phyloP scores from a whole-genome alignment of 1,140 invertebrate species.

The Octopus bimaculoides region DNA sequence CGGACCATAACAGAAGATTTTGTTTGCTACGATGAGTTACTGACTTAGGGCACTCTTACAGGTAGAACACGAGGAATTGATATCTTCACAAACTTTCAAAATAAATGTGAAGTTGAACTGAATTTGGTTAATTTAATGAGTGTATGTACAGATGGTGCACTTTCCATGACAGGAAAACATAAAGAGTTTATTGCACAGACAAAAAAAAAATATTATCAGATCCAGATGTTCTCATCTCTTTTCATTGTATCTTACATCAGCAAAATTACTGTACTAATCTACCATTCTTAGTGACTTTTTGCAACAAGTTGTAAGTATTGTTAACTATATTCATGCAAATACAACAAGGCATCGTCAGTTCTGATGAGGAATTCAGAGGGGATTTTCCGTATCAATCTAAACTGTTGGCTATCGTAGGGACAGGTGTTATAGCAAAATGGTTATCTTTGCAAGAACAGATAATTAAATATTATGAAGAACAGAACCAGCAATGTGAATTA shows the following conservation, averaged over 20 bases:
- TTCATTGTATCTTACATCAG: background rate
- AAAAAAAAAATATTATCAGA: constrained; percentile 2
- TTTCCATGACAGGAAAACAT: background rate
- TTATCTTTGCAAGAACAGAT: too few species aligned
- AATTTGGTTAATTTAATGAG: constrained; percentile 10
- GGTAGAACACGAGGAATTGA: constrained; percentile 1
- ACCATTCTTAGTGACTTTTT: background rate
- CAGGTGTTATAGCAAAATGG: too few species aligned
- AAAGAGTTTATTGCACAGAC: background rate
- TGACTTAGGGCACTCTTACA: background rate
- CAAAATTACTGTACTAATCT: background rate
- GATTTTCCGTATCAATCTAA: too few species aligned
- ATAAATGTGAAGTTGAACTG: background rate
- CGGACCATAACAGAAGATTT: background rate
- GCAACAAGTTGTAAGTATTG: constrained; percentile 11
- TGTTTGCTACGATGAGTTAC: constrained; percentile 1
- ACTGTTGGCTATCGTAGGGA: too few species aligned
- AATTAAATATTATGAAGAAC: too few species aligned
- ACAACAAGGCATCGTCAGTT: constrained; percentile 1
- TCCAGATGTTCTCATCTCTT: background rate
- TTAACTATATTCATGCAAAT: constrained; percentile 12
- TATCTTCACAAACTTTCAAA: constrained; percentile 8
- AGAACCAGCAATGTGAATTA: too few species aligned
- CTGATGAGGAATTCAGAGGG: too few species aligned
- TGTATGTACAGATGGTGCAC: background rate